A percentile compares a stretch with the other conserved stretches of the same genome.
Evolutionary conservation across 2,888 invertebrate genomes (phyloP).

Genomic region (Drosophila nigritarsus): DNA sequence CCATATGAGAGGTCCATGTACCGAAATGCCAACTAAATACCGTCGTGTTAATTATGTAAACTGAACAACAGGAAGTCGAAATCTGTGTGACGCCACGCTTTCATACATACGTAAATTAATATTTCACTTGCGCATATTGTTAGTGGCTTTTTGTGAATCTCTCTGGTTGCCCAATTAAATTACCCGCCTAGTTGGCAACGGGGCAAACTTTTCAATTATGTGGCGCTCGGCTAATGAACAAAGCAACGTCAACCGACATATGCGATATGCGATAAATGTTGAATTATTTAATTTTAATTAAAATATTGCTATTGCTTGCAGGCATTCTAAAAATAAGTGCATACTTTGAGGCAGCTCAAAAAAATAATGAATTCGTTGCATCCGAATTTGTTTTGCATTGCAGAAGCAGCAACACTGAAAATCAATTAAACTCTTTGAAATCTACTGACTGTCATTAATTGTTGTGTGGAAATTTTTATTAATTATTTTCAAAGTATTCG

Average conservation of each 20-base stretch:
- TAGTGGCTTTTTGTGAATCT: slow-evolving; percentile 52
- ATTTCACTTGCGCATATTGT: slow-evolving; percentile 49
- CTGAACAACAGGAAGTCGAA: slow-evolving; percentile 20
- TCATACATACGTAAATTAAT: background rate
- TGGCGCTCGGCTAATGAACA: slow-evolving; percentile 59
- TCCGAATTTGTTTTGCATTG: background rate
- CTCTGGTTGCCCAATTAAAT: slow-evolving; percentile 57
- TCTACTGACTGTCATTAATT: background rate
- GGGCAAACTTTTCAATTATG: slow-evolving; percentile 66
- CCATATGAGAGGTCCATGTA: background rate
- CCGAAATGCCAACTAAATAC: slow-evolving; percentile 48
- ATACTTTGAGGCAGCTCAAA: slow-evolving; percentile 37
- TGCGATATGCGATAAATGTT: slow-evolving; percentile 51
- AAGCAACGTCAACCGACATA: slow-evolving; percentile 35
- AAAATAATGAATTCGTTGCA: slow-evolving; percentile 1
- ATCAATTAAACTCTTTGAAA: background rate
- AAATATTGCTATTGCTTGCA: slow-evolving; percentile 36
- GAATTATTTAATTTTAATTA: slow-evolving; percentile 74
- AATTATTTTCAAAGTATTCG: background rate
- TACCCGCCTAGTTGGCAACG: slow-evolving; percentile 46
- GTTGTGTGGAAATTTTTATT: background rate
- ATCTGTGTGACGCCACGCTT: slow-evolving; percentile 11
- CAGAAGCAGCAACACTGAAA: background rate
- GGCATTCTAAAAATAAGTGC: slow-evolving; percentile 26
- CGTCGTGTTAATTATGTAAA: slow-evolving; percentile 67